These are phyloP conservation scores for Castor canadensis DNA, from an alignment of 2,113 vertebrate genomes.

Conservation along the genomic window DNA sequence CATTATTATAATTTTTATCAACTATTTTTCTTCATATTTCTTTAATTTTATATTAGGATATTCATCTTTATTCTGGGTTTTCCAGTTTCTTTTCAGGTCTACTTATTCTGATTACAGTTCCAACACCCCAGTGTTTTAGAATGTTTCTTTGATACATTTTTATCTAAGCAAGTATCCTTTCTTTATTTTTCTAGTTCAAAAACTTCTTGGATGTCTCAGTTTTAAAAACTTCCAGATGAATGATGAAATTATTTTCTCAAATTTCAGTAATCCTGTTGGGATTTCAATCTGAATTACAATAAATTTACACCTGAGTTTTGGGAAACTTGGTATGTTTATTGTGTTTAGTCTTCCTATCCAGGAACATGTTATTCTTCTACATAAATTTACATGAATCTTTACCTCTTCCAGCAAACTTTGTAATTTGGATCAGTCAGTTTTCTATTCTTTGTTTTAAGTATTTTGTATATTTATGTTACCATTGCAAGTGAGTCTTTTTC, in stretches of 20 bases:
- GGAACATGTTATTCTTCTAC: conserved; percentile 64
- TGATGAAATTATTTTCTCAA: conserved; percentile 59
- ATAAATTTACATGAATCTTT: conserved; percentile 45
- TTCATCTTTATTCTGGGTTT: neutral
- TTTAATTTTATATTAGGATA: neutral
- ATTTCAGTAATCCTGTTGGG: conserved; percentile 51
- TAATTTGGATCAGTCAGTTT: neutral
- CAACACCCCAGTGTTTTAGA: conserved; percentile 12
- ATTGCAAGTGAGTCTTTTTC: neutral
- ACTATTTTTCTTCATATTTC: neutral
- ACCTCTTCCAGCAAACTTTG: conserved; percentile 36
- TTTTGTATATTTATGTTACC: neutral
- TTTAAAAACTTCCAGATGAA: conserved; percentile 69
- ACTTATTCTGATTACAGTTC: neutral
- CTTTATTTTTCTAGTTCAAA: conserved; percentile 42
- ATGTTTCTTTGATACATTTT: conserved; percentile 48
- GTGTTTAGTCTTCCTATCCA: conserved; percentile 55
- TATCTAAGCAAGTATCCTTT: conserved; percentile 33
- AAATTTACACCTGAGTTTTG: conserved; percentile 56
- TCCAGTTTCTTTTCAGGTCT: neutral
- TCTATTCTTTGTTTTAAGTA: conserved; percentile 39
- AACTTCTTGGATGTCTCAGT: neutral
- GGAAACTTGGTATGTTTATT: conserved; percentile 47
- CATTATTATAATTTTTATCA: neutral
- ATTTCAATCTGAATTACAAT: conserved; percentile 52